Evolutionary conservation across 2,888 invertebrate species (phyloP).

Genomic region (Diachrysia chrysitis): DNA sequence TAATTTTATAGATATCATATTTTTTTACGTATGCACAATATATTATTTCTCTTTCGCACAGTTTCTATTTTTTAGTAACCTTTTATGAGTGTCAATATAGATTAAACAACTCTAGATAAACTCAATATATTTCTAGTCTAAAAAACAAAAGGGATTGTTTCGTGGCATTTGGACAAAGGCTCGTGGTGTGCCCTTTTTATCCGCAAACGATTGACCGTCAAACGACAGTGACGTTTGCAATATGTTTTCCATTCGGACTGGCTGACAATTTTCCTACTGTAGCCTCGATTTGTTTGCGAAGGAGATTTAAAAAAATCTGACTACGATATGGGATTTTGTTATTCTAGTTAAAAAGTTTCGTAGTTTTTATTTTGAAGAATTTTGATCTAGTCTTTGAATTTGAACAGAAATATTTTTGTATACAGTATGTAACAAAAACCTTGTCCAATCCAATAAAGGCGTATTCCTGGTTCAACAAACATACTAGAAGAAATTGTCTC

Average conservation of each 20-base stretch:
- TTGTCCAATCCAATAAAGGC: too few relatives aligned
- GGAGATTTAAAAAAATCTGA: neutral
- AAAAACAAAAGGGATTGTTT: constrained; percentile 3
- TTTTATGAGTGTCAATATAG: neutral
- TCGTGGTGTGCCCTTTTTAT: neutral
- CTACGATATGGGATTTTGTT: neutral
- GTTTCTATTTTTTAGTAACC: too few relatives aligned
- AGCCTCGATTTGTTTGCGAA: neutral
- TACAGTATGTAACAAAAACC: too few relatives aligned
- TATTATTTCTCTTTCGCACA: too few relatives aligned
- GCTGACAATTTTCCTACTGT: constrained; percentile 9
- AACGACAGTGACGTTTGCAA: constrained; percentile 20
- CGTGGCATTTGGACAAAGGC: neutral
- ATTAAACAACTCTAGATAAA: neutral
- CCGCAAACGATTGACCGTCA: constrained; percentile 21
- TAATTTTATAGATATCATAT: too few relatives aligned
- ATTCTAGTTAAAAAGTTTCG: neutral
- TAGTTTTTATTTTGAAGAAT: neutral
- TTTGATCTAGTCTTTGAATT: neutral
- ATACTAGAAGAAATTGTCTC: too few relatives aligned
- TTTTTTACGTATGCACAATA: too few relatives aligned
- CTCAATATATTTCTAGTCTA: neutral
- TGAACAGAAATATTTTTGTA: too few relatives aligned
- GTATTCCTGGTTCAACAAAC: too few relatives aligned
- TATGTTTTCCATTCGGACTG: constrained; percentile 20